Base-by-base conservation (phyloP, 2,113 vertebrate genomes). In the Pithys albifrons region DNA sequence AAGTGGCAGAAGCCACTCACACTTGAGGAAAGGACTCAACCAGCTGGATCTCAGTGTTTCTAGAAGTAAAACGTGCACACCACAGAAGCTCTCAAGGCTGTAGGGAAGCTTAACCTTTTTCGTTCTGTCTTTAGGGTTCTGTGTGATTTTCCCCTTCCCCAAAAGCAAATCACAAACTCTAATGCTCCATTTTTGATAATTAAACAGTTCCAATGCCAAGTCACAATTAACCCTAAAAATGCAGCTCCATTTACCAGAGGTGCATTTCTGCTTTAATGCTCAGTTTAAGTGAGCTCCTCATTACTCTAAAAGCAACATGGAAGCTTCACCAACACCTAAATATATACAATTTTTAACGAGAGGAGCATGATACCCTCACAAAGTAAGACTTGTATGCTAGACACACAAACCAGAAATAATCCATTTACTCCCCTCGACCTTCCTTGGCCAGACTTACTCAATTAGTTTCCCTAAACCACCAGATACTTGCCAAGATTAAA, bases 401-500 rank as follows among this genome's bases (percentile, higher is more conserved):
- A 76, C 66, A 84, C 10, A 77, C 54, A 93, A 89, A 91, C 55
- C 84, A 97, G 95, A 97, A 94, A 73, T 81, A 92, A 96, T 39
- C 88, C 79, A n/a, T 72, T 85, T 77, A 95, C 83, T 83, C 85
- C 70, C 51, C 62, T 86, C 13, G 45, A 81, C 87, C 91, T 80
- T 91, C 59, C 41, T 88, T 91, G 74, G 78, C 90, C 76, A 73
- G 49, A 78, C 90, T 93, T 92, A 57, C 84, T 87, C 94, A 93
- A 95, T 89, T 80, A 93, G 93, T 81, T 93, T 94, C 80, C 45
- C 78, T 55, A 93, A 94, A 93, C 33, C 41, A 85, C 70, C 54
- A 83, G 71, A 82, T 39, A 96, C 85, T 95, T 72, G 91, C 75
- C 95, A 97, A 85, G 95, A 89, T 85, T 54, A 97, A 95, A 89